Evolutionary conservation across 2,888 invertebrate species (phyloP), one percentile per base, ranked within the genome.

Genomic region (Mythimna pallens): DNA sequence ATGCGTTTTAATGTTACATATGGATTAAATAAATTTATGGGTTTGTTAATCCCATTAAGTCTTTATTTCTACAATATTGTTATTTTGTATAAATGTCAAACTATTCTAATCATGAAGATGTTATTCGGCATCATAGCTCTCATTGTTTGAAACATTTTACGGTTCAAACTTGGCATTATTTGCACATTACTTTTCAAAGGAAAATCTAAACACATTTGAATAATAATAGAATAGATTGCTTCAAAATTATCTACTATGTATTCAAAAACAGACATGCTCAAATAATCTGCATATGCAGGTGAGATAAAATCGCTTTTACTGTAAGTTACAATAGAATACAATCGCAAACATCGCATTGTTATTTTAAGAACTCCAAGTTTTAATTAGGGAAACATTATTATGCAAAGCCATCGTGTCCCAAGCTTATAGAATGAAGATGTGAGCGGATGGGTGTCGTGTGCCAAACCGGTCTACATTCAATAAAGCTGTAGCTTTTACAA

Each of bases 401-500:
- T 89, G 84, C 84, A 86, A 88, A 88, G 52, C 72, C 75, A 57
- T 77, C 54, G 55, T 74, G 52, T 82, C 83, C 84, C 78, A 67
- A 59, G 73, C 65, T 76, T 66, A 52, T 61, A 72, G 82, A 78
- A 87, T 88, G 79, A 83, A 88, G 88, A 88, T 86, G 79, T 84
- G n/a, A 86, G 66, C 74, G 72, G 52, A 74, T 74, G 77, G 81
- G 81, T 79, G 85, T 89, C 92, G 88, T 91, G 92, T 91, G 93
- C 92, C 91, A 92, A 94, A 95, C 95, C 92, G 93, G 94, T 94
- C 89, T 83, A 80, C 69, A 89, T 89, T 87, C 88, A 91, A 94
- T 93, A 89, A 91, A 92, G 90, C 89, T 86, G 88, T 90, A 87
- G 87, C 87, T 87, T 89, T 89, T 78, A 83, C 74, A 73, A 85